These are phyloP conservation scores for Macrotus californicus DNA, from an alignment of 2,113 vertebrate genomes.

Conservation along the genomic window DNA sequence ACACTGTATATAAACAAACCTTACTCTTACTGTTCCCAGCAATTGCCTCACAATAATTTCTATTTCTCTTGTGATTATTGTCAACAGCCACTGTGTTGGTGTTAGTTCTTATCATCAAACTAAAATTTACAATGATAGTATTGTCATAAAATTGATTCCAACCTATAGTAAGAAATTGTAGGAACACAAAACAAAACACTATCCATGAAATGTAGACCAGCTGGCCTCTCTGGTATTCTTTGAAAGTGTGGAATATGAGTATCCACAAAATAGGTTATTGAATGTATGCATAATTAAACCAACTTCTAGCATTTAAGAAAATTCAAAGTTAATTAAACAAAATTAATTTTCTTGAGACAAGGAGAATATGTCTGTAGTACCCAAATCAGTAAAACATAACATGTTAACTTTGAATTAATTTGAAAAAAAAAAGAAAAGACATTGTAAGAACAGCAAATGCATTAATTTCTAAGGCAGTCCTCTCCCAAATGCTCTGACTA, in stretches of 20 bases:
- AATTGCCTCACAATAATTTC: not conserved
- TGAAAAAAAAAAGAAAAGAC: not conserved
- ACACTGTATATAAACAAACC: not conserved
- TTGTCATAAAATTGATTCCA: not conserved
- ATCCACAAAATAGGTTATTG: not conserved
- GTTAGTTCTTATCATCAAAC: not conserved
- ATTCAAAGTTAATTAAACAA: not conserved
- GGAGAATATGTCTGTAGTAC: not conserved
- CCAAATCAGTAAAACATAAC: not conserved
- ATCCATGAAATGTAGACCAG: not conserved
- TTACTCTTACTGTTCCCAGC: not conserved
- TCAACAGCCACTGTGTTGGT: not conserved
- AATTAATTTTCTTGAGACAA: not conserved
- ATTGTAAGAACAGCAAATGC: not conserved
- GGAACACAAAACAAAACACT: not conserved
- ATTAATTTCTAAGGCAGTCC: not conserved
- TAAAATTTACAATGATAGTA: not conserved
- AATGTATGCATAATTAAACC: not conserved
- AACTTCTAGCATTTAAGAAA: not conserved
- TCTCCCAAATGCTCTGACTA: not conserved
- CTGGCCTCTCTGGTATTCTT: rapidly evolving
- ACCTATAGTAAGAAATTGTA: not conserved
- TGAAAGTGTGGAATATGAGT: not conserved
- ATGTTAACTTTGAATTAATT: not conserved
- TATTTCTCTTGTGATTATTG: not conserved